Percentiles rank a stretch among this genome's conserved stretches.
phyloP scores from a whole-genome alignment of 2,797 vertebrate species.

The Cynopterus sphinx region DNA sequence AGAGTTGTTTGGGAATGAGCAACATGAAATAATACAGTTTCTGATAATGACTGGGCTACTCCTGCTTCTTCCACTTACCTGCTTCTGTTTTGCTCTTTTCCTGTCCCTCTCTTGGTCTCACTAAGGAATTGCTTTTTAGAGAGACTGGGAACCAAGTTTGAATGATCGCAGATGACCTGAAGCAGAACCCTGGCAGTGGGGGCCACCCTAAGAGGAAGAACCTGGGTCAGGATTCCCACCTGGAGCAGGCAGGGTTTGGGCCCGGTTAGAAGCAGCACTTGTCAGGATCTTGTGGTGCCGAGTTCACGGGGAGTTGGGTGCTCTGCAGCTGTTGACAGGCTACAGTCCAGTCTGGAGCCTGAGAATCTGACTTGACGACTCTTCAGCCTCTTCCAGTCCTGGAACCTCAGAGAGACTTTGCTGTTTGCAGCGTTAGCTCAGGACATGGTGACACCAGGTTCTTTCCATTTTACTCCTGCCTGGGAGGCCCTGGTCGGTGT shows the following conservation, averaged over 20 bases:
- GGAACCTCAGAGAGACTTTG: neutral
- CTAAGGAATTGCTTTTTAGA: neutral
- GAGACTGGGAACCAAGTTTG: constrained; percentile 21
- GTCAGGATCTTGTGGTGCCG: rapidly evolving
- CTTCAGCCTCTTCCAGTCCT: neutral
- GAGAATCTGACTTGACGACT: neutral
- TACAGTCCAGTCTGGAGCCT: neutral
- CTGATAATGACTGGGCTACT: neutral
- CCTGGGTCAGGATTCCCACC: neutral
- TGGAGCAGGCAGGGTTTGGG: neutral
- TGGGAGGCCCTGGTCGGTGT: rapidly evolving
- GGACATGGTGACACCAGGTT: neutral
- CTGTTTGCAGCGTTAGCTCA: neutral
- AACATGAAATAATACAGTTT: rapidly evolving
- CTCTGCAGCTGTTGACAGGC: neutral
- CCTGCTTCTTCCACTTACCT: neutral
- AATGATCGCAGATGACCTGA: constrained; percentile 18
- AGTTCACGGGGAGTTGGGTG: neutral
- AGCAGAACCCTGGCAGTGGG: neutral
- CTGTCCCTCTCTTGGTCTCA: neutral
- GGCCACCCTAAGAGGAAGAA: neutral
- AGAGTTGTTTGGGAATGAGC: neutral
- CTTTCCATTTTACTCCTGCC: neutral
- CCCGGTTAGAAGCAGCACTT: neutral
- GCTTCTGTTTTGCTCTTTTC: neutral